Evolutionary conservation across 1,140 invertebrate genomes (phyloP), one percentile per base, ranked within the genome.

Genomic region (Atta colombica): DNA sequence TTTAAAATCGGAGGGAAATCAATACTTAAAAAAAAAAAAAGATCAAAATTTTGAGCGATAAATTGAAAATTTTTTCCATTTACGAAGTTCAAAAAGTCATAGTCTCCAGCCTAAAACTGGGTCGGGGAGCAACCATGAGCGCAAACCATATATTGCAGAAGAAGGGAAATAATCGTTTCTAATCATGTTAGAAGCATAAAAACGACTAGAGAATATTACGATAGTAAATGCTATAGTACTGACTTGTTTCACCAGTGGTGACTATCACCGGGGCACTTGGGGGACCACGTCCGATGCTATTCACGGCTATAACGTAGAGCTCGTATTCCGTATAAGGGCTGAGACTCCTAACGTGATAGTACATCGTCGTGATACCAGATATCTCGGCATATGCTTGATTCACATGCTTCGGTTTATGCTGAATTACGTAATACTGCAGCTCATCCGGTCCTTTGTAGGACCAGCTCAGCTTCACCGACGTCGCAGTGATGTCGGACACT

Each of bases 281-380:
- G 51, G 97, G 97, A 75, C 99, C 98, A 88, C 98, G 96, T 55
- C 99, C 99, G 91, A 99, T 98, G 92, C 97, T 97, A 96, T 99
- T 99, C 21, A 99, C 98, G 21, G 99, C 99, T 87, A 99, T 98
- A 82, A 99, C 98, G 94, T 97, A 98, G 96, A 99, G 98, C 95
- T 99, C 98, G 96, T 99, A 99, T 93, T 99, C 98, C 0, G 99
- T 99, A 95, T 99, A 99, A 2, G 99, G 98, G 77, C 98, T 98
- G 18, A 99, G 96, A 88, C 97, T 97, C 66, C 97, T 96, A 45
- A 99, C 98, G 45, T 98, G 97, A 95, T 99, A 99, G 95, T 98
- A 98, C 96, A 98, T 98, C 31, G 98, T 98, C 87, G 98, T 98
- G 88, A 99, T 98, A 45, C 98, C 98, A 45, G 97, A 98, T 91